phyloP scores from a whole-genome alignment of 2,888 invertebrate genomes.

The Desoria tigrina region DNA sequence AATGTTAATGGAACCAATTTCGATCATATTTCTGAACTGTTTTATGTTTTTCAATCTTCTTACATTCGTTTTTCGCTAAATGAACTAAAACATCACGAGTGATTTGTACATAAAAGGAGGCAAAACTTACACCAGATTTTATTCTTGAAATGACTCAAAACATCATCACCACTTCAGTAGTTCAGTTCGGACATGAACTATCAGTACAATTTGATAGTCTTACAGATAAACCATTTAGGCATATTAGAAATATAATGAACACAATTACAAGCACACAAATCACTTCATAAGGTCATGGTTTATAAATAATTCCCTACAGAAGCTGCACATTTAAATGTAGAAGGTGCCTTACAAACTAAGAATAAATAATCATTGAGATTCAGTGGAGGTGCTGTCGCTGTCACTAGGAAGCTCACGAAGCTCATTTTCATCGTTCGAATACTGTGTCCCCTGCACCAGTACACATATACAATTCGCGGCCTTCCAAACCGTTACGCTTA shows the following conservation, averaged over 20 bases:
- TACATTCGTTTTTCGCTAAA: no score
- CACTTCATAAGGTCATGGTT: slow-evolving; percentile 25
- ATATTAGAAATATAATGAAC: slow-evolving; percentile 22
- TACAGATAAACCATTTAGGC: neutral
- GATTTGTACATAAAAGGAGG: no score
- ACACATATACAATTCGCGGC: neutral
- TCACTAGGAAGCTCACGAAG: slow-evolving; percentile 1
- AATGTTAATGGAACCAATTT: no score
- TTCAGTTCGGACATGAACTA: no score
- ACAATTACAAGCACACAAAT: slow-evolving; percentile 27
- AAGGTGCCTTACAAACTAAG: slow-evolving; percentile 6
- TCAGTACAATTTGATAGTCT: no score
- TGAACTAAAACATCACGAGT: no score
- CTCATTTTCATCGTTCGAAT: slow-evolving; percentile 15
- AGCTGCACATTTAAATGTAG: slow-evolving; percentile 1
- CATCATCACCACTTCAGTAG: no score
- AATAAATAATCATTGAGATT: slow-evolving; percentile 22
- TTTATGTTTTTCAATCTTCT: no score
- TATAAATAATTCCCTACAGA: slow-evolving; percentile 8
- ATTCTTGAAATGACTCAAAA: no score
- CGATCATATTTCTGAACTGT: no score
- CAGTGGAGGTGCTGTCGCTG: slow-evolving; percentile 15
- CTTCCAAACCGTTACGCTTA: no score
- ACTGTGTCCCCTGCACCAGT: slow-evolving; percentile 9
- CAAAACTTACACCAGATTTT: no score